A percentile compares a stretch with the other conserved stretches of the same genome.
Evolutionary conservation across 53 echinoderm and acorn worm genomes (phyloP).

Genomic region (Paracentrotus lividus): DNA sequence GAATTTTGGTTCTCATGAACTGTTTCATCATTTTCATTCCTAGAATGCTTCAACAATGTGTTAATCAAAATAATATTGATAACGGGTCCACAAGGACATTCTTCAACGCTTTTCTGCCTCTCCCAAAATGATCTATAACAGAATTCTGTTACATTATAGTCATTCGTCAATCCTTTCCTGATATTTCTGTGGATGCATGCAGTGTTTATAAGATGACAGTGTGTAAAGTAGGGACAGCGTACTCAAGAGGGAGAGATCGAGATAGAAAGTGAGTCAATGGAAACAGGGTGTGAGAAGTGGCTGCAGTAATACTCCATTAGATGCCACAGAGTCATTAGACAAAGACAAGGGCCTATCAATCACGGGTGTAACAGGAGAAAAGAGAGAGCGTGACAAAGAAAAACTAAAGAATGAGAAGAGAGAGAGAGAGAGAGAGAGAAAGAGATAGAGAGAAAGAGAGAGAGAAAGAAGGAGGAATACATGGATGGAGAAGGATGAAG

Average conservation of each 20-base stretch:
- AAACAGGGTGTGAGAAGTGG: slow-evolving; percentile 37
- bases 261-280: slow-evolving; percentile 9
- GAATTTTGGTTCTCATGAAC: background rate
- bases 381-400: background rate
- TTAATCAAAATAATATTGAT: too few relatives aligned
- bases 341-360: slow-evolving; percentile 69
- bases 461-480: background rate
- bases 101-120: too few relatives aligned
- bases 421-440: too few relatives aligned
- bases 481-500: background rate
- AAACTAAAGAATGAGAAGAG: background rate
- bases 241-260: background rate
- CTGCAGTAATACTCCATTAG: slow-evolving; percentile 73
- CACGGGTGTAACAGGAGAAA: slow-evolving; percentile 1
- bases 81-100: too few relatives aligned
- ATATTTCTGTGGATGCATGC: background rate
- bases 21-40: background rate
- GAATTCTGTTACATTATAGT: background rate
- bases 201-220: background rate
- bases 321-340: slow-evolving; percentile 68
- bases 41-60: background rate
- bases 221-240: background rate
- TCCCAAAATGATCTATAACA: too few relatives aligned
- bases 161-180: background rate
- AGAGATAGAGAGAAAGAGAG: background rate